Evolutionary conservation across 2,888 invertebrate genomes (phyloP), one percentile per base, ranked within the genome.

Genomic region (Meta bourneti): DNA sequence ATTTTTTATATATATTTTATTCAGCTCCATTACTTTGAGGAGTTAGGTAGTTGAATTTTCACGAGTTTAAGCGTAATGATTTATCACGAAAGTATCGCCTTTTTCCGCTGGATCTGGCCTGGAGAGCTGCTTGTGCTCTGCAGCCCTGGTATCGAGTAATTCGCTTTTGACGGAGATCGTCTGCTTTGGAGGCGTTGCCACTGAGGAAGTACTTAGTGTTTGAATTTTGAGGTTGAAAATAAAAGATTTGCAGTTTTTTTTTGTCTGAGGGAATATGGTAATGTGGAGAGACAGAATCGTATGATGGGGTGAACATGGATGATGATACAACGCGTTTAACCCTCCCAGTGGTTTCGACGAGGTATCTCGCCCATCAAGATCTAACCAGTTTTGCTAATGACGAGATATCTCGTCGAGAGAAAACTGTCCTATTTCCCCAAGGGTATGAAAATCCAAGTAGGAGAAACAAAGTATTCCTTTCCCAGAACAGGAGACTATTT

Each of bases 11-110:
- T 61, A 61, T 61, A 61, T 90, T 87, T 79, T 78, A 91, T 87
- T 91, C 82, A 82, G 91, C 87, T 72, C 87, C 83, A 83, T 83
- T 91, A 79, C 81, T 61, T 79, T 82, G 49, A 20, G 71, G 69
- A 77, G 69, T 61, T 74, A 85, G 54, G 61, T 48, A 77, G 83
- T 61, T 85, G 85, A 77, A 69, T 69, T 74, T 85, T 69, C 54
- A 83, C 52, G 72, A 54, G 51, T 74, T 83, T 19, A 74, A 34
- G 72, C 34, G 85, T 77, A 85, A 77, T 87, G 87, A 87, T 87
- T 87, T 87, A 74, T 80, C 72, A 54, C 72, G 8, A 49, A 77
- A 16, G 74, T 71, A 71, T 71, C 70, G 51, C 51, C 19, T 19
- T 74, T 13, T 70, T 83, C 19, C 16, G 11, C 61, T 11, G 61